A percentile compares a stretch with the other conserved stretches of the same genome.
Evolutionary conservation across 2,797 vertebrate genomes (phyloP).

Genomic region (Galaxias olidus): DNA sequence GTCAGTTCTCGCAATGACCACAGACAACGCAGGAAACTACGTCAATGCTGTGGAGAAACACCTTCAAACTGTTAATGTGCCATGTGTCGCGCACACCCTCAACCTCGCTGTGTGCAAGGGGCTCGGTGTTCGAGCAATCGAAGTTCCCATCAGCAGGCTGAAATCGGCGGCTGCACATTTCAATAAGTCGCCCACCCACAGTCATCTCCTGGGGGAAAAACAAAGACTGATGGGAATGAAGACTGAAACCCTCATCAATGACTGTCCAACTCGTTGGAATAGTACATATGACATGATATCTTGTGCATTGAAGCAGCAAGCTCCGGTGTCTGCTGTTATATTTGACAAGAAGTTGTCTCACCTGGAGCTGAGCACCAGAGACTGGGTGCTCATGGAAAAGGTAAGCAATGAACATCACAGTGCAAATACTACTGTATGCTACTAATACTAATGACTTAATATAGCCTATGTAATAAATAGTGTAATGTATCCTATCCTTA

Average conservation of each 20-base stretch:
- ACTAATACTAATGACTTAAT: too few relatives aligned
- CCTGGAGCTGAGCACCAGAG: slow-evolving; percentile 6
- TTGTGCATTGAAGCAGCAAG: slow-evolving; percentile 11
- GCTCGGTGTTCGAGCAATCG: slow-evolving; percentile 2
- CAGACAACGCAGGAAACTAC: slow-evolving; percentile 5
- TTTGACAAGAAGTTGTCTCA: slow-evolving; percentile 12
- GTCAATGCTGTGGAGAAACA: slow-evolving; percentile 18
- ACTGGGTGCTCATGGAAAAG: slow-evolving; percentile 22
- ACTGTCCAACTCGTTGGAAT: slow-evolving; percentile 12
- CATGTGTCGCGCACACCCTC: slow-evolving; percentile 12
- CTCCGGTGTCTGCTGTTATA: slow-evolving; percentile 8
- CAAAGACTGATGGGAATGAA: slow-evolving; percentile 8
- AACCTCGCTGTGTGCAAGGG: slow-evolving; percentile 8
- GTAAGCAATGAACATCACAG: slow-evolving; percentile 5
- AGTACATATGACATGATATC: slow-evolving; percentile 15
- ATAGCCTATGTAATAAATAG: slow-evolving; percentile 1
- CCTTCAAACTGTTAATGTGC: neutral
- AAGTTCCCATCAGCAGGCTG: neutral
- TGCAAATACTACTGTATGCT: neutral
- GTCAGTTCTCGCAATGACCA: slow-evolving; percentile 12
- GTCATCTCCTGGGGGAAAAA: slow-evolving; percentile 8
- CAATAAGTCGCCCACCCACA: slow-evolving; percentile 1
- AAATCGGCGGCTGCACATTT: neutral
- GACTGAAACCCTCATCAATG: slow-evolving; percentile 8
- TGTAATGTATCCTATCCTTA: neutral